Evolutionary conservation across 2,888 invertebrate genomes (phyloP), one percentile per base, ranked within the genome.

Genomic region (Oligia latruncula): DNA sequence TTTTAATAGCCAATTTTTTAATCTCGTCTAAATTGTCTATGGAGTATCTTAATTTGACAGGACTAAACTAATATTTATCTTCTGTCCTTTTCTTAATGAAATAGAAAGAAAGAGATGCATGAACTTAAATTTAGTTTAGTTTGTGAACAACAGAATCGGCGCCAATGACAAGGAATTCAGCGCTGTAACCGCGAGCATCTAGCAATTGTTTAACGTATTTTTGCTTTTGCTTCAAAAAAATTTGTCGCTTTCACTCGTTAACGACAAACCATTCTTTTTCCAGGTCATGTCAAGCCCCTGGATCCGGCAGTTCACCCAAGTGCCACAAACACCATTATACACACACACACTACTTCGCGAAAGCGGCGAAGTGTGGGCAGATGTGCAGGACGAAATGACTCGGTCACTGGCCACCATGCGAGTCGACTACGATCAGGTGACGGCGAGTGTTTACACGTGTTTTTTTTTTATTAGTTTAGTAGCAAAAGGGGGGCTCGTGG

Each of bases 371-470:
- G 98, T 98, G 78, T 99, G 99, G 99, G 98, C 98, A 0, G 99
- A 99, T 92, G 99, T 99, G 9, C 99, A 99, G 96, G 99, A 99
- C 95, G 99, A 99, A 97, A 99, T 99, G 99, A 99, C 99, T 2
- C 98, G 99, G 86, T 99, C 99, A 0, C 96, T 99, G 87, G 99
- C 99, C 68, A 99, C 99, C 74, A 99, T 99, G 99, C 97, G 99
- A 76, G 99, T 99, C 15, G 99, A 99, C 95, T 99, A 99, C 94
- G 99, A 99, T 95, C 98, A 98, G 97, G 98, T 98, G 83, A 91
- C 90, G 82, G 87, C 87, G 88, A 88, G 87, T 88, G 87, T 79
- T 64, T 43, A 71, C 55, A 43, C 40, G 65, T 60, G 65, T 78
- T 64, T 49, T 64, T 49, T 64, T 49, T n/a, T 79, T 58, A 68